Base-by-base conservation (phyloP, 2,113 vertebrate species). In the Megaleporinus macrocephalus region DNA sequence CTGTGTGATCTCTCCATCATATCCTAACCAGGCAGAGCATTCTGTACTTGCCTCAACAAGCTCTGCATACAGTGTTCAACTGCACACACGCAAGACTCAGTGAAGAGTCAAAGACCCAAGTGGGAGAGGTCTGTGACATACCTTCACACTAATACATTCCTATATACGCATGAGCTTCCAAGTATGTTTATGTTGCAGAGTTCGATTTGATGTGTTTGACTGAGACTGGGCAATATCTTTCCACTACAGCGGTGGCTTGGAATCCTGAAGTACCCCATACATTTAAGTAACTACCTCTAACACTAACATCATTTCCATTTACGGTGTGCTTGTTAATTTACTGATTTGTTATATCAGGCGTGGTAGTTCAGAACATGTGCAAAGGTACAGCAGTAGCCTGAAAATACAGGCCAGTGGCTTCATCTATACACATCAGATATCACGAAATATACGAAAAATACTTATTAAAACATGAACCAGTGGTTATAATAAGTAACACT, bases 41-140 rank as follows among this genome's bases (percentile, higher is more conserved):
- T 80, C 73, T 80, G 4, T 41, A 49, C 85, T 20, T 68, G 86
- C 62, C 36, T 73, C 61, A 69, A 81, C 88, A 86, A 53, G 86
- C 14, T 44, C 36, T 20, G 33, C 27, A 81, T 75, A 29, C 26
- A 26, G 36, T 59, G 61, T 9, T 30, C 49, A 49, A 65, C 59
- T 49, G 59, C 16, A 61, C 68, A 71, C 53, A 68, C 13, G 24
- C 71, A 76, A 16, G 63, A 84, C 30, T 29, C 12, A 66, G n/a
- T 36, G 49, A 51, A 33, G 44, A 29, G 63, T 55, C n/a, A 29
- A 36, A 62, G 59, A 20, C 41, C 36, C 5, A 44, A n/a, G 10
- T 63, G 9, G 63, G 41, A 65, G 11, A 22, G 10, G 15, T 27
- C 36, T 27, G 26, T 47, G 9, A 65, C 22, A 22, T 30, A 62